Evolutionary conservation across 2,113 vertebrate species (phyloP), one percentile per base, ranked within the genome.

Genomic region (Pseudorhombus dupliciocellatus): DNA sequence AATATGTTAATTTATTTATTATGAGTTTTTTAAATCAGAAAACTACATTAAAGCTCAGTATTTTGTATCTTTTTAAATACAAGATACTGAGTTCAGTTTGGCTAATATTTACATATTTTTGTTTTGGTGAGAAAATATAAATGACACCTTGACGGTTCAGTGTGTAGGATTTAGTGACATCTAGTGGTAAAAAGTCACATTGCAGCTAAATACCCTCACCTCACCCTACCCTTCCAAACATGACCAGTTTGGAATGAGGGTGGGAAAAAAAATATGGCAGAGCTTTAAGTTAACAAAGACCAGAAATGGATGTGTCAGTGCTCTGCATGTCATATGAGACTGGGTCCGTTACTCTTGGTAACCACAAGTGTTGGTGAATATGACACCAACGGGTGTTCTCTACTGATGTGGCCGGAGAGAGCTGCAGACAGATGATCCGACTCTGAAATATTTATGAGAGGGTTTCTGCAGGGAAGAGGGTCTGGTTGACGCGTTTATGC

Each of bases 401-500:
- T 87, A 77, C 79, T 51, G 77, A 28, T n/a, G 54, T 59, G 79
- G 73, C 28, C 31, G 54, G 63, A 70, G 73, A 79, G 67, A 66
- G 71, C 69, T 74, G 66, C 73, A 53, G 87, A 84, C 87, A 91
- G 73, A 74, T 44, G 78, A 90, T 84, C 87, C 2, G 60, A 52
- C 48, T 75, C 44, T 90, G 73, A 90, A 92, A 91, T 90, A 91
- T 91, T 91, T 68, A 92, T 89, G 85, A 84, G 69, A 53, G 37
- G 58, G 71, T 61, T 57, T 60, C 30, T 40, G 37, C 11, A 63
- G 66, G 63, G 65, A 71, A 31, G 61, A 34, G 48, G 72, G 21
- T 70, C 60, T n/a, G 50, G 28, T 67, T 21, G 12, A 52, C 21
- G 10, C 34, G 55, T 58, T 75, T 54, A 42, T 77, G 50, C 60